These are phyloP conservation scores for Babyrousa celebensis DNA, from an alignment of 2,797 vertebrate species.

Conservation along the genomic window DNA sequence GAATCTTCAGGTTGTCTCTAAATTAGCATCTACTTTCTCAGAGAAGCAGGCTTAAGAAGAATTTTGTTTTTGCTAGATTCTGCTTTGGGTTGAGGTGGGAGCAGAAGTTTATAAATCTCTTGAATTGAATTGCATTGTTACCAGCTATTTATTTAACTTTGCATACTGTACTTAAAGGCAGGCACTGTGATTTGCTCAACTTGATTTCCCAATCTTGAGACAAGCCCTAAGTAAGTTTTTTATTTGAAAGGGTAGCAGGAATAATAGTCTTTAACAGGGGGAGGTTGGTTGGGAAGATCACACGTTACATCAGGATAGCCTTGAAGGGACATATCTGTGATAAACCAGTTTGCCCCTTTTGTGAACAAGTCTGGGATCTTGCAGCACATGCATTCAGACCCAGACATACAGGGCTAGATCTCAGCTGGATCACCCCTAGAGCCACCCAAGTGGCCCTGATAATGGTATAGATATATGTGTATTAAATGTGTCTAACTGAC, in stretches of 20 bases:
- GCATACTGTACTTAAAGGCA: slow-evolving; percentile 18
- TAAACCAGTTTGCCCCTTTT: not conserved
- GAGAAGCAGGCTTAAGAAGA: slow-evolving; percentile 18
- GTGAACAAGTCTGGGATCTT: not conserved
- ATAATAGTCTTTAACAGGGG: not conserved
- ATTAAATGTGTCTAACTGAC: slow-evolving; percentile 58
- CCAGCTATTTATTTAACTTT: slow-evolving; percentile 8
- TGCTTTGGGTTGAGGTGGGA: not conserved
- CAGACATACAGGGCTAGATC: not conserved
- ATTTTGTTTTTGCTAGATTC: slow-evolving; percentile 62
- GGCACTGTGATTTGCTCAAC: not conserved
- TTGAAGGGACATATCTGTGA: not conserved
- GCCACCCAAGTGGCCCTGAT: not conserved
- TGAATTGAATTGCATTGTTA: slow-evolving; percentile 9
- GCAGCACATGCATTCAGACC: not conserved
- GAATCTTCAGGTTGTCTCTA: slow-evolving; percentile 11
- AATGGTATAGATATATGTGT: not conserved
- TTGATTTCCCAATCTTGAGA: slow-evolving; percentile 11
- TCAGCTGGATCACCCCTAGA: not conserved
- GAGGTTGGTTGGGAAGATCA: not conserved
- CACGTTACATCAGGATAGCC: not conserved
- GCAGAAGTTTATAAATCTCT: slow-evolving; percentile 55
- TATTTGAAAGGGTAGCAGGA: not conserved
- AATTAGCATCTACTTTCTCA: slow-evolving; percentile 52
- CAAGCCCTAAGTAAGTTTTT: not conserved